Evolutionary conservation across 1,140 invertebrate genomes (phyloP).

Genomic region (Homalodisca vitripennis): DNA sequence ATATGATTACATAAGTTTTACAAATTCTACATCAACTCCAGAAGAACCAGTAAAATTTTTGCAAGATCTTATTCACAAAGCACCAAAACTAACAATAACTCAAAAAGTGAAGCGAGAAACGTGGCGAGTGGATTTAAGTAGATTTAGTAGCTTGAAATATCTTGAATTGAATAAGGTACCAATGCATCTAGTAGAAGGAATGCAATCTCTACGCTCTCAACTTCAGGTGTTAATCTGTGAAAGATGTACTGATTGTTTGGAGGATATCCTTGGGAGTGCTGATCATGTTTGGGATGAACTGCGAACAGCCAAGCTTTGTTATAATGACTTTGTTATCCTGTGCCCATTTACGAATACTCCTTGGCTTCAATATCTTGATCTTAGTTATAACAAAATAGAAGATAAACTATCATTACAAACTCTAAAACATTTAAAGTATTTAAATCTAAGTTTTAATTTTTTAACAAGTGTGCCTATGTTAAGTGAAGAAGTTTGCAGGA

Average conservation of each 20-base stretch:
- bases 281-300: slow-evolving; percentile 57
- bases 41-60: slow-evolving; percentile 38
- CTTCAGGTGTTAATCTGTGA: slow-evolving; percentile 36
- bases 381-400: slow-evolving; percentile 61
- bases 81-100: slow-evolving; percentile 18
- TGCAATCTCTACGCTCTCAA: slow-evolving; percentile 28
- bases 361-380: slow-evolving; percentile 57
- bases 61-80: slow-evolving; percentile 46
- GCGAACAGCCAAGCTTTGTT: slow-evolving; percentile 55
- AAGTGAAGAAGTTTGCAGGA: slow-evolving; percentile 51
- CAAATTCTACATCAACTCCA: not conserved
- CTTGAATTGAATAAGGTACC: slow-evolving; percentile 37
- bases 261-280: slow-evolving; percentile 53
- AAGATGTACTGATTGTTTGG: slow-evolving; percentile 52
- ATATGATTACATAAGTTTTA: slow-evolving; percentile 16
- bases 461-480: slow-evolving; percentile 56
- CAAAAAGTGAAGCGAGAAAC: slow-evolving; percentile 11
- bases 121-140: slow-evolving; percentile 30
- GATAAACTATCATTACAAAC: slow-evolving; percentile 50
- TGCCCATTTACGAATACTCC: slow-evolving; percentile 57
- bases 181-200: slow-evolving; percentile 29
- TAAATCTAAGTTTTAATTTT: slow-evolving; percentile 63
- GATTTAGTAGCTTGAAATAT: slow-evolving; percentile 35
- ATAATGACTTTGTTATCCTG: slow-evolving; percentile 55
- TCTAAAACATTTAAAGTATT: slow-evolving; percentile 58